Evolutionary conservation across 2,797 vertebrate species (phyloP), one percentile per base, ranked within the genome.

Genomic region (Psittacula derbiana): DNA sequence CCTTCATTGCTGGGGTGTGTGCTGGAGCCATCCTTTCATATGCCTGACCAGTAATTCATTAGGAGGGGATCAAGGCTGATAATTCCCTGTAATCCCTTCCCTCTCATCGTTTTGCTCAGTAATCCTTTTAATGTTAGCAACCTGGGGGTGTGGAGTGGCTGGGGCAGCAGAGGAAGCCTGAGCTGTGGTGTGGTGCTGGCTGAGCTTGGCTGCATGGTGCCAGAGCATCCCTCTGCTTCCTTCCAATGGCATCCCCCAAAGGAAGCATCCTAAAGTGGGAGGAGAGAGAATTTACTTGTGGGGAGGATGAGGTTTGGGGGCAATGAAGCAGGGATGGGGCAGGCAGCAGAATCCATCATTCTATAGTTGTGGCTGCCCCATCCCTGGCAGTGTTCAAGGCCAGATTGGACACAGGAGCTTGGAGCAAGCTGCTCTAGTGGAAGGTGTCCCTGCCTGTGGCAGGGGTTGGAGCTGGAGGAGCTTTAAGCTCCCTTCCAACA

Each of bases 21-120:
- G 61, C 78, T 69, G 67, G 57, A 96, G 80, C 76, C 76, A 73
- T 71, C 52, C 57, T 93, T 94, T 90, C 62, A 30, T 79, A 62
- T 92, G 52, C 96, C 93, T 93, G 96, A 96, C 95, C 95, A 95
- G 92, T 97, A 97, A 97, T 97, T 97, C 97, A 97, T 97, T 97
- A 97, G 93, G 95, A 96, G 80, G 52, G 96, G 87, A 97, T 97
- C 95, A 96, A 85, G 66, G 80, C 91, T 95, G 95, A 95, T 97
- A 96, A 97, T 94, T 70, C 96, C 58, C 95, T 71, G 69, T 97
- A 97, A 97, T 98, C 96, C 96, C 67, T 93, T 95, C 92, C 80
- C 90, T 96, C 87, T 86, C 90, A 95, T 95, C 67, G 90, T 95
- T 97, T 97, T 96, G 96, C 86, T 93, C 83, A 33, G 7, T 97